phyloP scores from a whole-genome alignment of 2,888 invertebrate genomes.

The Thysanoteuthis rhombus region DNA sequence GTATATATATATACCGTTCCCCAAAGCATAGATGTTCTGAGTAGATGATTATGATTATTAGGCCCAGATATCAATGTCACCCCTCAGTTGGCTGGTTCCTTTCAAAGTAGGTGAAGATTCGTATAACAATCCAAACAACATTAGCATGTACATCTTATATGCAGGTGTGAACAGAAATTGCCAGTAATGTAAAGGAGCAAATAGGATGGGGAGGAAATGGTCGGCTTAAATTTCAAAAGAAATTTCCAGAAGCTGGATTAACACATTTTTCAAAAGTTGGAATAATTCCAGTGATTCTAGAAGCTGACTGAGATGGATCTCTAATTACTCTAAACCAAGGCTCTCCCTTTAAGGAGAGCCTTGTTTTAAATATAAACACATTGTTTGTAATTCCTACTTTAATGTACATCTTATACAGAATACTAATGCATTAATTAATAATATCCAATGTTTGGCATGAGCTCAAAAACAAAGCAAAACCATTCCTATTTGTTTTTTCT shows the following conservation, averaged over 20 bases:
- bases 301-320: too few relatives aligned
- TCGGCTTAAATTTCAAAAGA: not conserved
- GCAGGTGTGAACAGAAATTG: not conserved
- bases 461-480: too few relatives aligned
- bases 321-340: too few relatives aligned
- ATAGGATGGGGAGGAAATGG: not conserved
- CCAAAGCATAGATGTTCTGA: not conserved
- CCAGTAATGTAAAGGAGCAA: not conserved
- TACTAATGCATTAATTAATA: too few relatives aligned
- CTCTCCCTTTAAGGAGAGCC: too few relatives aligned
- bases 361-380: too few relatives aligned
- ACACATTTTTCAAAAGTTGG: not conserved
- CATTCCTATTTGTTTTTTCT: too few relatives aligned
- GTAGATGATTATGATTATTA: not conserved
- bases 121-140: not conserved
- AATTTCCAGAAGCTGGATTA: not conserved
- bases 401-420: too few relatives aligned
- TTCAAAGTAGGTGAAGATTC: not conserved
- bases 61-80: not conserved
- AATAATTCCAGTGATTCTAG: too few relatives aligned
- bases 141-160: not conserved
- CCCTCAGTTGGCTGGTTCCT: not conserved
- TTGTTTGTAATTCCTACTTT: too few relatives aligned
- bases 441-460: too few relatives aligned
- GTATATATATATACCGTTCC: too few relatives aligned